Percentiles rank a stretch among this genome's conserved stretches.
phyloP scores from a whole-genome alignment of 2,888 invertebrate genomes.

The Oligia latruncula region DNA sequence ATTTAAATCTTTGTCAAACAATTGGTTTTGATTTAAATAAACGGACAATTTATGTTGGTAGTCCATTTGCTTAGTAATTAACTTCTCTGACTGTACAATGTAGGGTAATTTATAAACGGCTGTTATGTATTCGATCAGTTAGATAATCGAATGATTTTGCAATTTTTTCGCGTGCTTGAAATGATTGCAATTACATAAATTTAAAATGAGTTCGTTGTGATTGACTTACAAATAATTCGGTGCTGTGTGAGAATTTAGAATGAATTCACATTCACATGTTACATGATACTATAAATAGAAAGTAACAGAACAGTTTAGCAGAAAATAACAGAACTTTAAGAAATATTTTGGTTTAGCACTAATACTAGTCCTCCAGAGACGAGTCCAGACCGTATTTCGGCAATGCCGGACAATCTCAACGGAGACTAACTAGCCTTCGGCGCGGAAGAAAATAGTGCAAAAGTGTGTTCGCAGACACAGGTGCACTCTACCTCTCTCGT shows the following conservation, averaged over 20 bases:
- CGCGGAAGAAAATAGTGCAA: no score
- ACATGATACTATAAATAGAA: background rate
- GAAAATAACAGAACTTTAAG: no score
- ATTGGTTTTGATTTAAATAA: no score
- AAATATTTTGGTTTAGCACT: no score
- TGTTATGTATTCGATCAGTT: slow-evolving; percentile 15
- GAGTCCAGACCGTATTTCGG: no score
- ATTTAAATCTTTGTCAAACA: background rate
- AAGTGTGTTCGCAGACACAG: no score
- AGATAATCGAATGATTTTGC: slow-evolving; percentile 20
- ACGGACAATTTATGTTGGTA: no score
- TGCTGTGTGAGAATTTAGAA: slow-evolving; percentile 1
- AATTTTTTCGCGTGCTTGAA: background rate
- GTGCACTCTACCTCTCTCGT: no score
- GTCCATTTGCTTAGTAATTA: background rate
- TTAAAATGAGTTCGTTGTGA: background rate
- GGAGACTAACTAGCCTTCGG: no score
- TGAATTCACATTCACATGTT: background rate
- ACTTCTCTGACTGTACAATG: background rate
- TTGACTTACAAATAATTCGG: slow-evolving; percentile 19
- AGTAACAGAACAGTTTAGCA: no score
- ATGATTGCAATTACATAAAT: slow-evolving; percentile 12
- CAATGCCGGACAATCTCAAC: no score
- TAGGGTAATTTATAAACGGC: background rate
- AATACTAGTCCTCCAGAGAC: no score